phyloP scores from a whole-genome alignment of 2,113 vertebrate species.

The Irena cyanogastra region DNA sequence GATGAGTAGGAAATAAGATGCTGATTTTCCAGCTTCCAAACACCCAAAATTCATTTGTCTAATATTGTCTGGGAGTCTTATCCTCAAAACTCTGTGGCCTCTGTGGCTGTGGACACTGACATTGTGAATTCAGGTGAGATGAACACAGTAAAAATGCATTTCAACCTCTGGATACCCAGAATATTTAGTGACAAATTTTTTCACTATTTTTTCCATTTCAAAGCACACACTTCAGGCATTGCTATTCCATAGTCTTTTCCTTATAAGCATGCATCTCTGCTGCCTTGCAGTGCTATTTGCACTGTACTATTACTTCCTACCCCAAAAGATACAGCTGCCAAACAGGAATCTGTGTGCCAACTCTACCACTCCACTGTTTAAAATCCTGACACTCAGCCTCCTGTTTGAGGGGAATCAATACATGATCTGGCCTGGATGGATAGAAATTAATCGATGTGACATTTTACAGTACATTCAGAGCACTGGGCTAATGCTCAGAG shows the following conservation, averaged over 20 bases:
- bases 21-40: background rate
- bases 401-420: background rate
- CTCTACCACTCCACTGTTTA: background rate
- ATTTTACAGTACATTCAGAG: constrained; percentile 19
- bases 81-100: background rate
- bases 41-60: background rate
- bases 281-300: background rate
- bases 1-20: background rate
- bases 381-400: background rate
- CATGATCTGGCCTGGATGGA: background rate
- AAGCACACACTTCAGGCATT: background rate
- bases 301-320: background rate
- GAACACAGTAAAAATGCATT: background rate
- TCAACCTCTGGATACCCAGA: background rate
- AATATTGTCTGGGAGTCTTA: background rate
- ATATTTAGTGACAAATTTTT: background rate
- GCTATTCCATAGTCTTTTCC: background rate
- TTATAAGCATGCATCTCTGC: background rate
- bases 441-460: background rate
- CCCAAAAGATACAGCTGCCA: background rate
- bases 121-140: background rate
- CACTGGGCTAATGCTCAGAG: background rate
- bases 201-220: background rate
- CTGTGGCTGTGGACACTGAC: background rate
- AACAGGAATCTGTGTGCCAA: background rate